phyloP scores from a whole-genome alignment of 1,140 invertebrate genomes.

The Apocrypta bakeri region DNA sequence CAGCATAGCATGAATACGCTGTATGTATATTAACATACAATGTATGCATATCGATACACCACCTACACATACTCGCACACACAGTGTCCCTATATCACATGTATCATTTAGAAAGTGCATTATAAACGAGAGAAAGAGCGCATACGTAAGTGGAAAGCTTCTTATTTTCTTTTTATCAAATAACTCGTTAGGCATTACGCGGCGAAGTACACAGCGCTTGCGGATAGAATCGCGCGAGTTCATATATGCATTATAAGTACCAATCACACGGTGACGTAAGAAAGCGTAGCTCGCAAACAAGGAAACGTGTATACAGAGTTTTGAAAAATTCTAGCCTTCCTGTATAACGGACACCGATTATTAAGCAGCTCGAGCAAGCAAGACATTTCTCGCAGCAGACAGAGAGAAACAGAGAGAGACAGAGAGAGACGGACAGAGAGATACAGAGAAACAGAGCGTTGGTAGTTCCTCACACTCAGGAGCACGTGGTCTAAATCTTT shows the following conservation, averaged over 20 bases:
- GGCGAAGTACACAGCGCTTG: background rate
- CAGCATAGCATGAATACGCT: too few species aligned
- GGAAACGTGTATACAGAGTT: background rate
- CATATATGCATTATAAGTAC: background rate
- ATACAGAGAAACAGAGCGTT: background rate
- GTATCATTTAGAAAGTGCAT: background rate
- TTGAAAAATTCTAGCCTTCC: background rate
- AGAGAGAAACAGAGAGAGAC: too few species aligned
- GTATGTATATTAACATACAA: too few species aligned
- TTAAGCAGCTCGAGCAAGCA: background rate
- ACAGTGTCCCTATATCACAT: too few species aligned
- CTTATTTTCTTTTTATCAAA: background rate
- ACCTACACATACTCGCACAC: too few species aligned
- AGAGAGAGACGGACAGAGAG: too few species aligned
- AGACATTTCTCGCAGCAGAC: background rate
- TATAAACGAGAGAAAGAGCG: background rate
- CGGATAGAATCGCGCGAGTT: background rate
- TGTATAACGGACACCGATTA: background rate
- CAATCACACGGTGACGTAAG: background rate
- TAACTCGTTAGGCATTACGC: background rate
- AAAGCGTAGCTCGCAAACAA: background rate
- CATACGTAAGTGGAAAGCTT: background rate
- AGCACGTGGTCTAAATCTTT: background rate
- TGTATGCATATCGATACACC: too few species aligned
- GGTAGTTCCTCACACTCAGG: background rate